Evolutionary conservation across 2,888 invertebrate species (phyloP).

Genomic region (Fragum sueziense): DNA sequence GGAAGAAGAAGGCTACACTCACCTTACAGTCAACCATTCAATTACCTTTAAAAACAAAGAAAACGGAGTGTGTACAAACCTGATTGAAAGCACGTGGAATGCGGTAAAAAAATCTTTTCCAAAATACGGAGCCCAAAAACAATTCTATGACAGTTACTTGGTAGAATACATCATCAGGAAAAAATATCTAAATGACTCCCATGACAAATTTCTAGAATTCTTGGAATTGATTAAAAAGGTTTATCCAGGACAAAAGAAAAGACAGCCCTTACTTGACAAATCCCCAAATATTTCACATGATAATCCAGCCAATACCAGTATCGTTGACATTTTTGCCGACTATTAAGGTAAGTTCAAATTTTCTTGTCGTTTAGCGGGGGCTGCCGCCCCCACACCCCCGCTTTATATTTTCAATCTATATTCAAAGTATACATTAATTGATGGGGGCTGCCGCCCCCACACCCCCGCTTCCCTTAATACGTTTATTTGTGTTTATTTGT

Average conservation of each 20-base stretch:
- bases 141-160: slow-evolving; percentile 22
- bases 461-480: too few species aligned
- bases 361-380: not conserved
- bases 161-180: slow-evolving; percentile 27
- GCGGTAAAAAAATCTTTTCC: too few species aligned
- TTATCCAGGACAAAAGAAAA: too few species aligned
- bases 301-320: too few species aligned
- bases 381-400: too few species aligned
- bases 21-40: not conserved
- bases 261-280: too few species aligned
- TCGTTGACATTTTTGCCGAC: not conserved
- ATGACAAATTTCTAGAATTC: not conserved
- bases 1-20: slow-evolving; percentile 17
- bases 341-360: not conserved
- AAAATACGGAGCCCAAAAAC: too few species aligned
- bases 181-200: slow-evolving; percentile 12
- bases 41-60: too few species aligned
- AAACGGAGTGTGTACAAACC: too few species aligned
- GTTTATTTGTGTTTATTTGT: too few species aligned
- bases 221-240: not conserved
- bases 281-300: too few species aligned
- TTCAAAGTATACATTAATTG: not conserved
- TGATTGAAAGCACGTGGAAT: slow-evolving; percentile 6
- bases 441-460: not conserved
- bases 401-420: not conserved